phyloP scores from a whole-genome alignment of 2,113 vertebrate species.

The Colius striatus region DNA sequence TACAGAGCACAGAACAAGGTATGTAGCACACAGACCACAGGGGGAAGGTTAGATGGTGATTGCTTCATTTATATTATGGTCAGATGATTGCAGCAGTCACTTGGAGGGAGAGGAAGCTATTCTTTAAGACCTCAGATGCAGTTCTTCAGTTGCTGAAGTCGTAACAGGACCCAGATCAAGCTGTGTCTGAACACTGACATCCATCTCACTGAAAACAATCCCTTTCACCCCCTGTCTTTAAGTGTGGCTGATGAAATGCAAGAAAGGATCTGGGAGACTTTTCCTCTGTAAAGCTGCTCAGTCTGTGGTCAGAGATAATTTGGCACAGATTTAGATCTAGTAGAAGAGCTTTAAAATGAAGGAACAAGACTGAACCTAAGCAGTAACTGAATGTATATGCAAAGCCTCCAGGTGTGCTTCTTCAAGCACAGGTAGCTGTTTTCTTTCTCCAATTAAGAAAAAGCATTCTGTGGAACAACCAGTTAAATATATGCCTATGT shows the following conservation, averaged over 20 bases:
- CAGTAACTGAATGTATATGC: neutral
- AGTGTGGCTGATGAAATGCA: neutral
- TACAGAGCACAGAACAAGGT: neutral
- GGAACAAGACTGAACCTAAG: neutral
- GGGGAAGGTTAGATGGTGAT: neutral
- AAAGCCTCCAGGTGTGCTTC: neutral
- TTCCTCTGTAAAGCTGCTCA: neutral
- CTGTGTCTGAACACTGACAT: neutral
- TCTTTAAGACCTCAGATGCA: neutral
- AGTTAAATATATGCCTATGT: fast-evolving
- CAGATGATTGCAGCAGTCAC: fast-evolving
- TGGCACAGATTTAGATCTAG: neutral
- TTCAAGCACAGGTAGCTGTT: neutral
- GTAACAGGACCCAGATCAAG: neutral
- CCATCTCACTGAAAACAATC: neutral
- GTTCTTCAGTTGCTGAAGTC: neutral
- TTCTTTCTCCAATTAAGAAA: neutral
- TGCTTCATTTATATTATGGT: neutral
- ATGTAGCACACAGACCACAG: neutral
- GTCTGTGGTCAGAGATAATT: slow-evolving; percentile 6
- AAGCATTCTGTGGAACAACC: neutral
- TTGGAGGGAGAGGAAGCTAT: neutral
- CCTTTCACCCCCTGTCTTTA: neutral
- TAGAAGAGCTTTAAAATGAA: neutral
- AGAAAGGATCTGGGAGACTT: neutral